Base-by-base conservation (phyloP, 2,113 vertebrate species). In the Urocolius indicus region DNA sequence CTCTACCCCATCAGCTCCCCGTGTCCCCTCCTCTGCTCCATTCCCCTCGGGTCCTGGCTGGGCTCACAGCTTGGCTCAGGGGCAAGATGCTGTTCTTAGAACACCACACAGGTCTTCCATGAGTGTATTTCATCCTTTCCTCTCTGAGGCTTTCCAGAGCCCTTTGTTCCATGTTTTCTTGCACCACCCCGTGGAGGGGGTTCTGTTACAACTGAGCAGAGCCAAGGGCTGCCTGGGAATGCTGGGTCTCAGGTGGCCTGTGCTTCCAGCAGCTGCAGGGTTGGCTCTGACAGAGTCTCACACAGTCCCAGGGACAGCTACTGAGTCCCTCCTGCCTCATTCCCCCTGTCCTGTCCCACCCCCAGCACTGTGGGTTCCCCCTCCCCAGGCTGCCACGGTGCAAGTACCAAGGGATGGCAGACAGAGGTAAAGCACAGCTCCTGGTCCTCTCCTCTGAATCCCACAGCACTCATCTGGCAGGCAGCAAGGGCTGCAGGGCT, bases 1-100 rank as follows among this genome's bases (percentile, higher is more conserved):
- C 71, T 58, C 66, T 48, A 51, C 38, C 26, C 71, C 1, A 0
- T 46, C 43, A 59, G 72, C 15, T 36, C 61, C 43, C 29, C 24
- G 6, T 71, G 0, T 75, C 74, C 63, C 34, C 18, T 89, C 23
- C 76, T 85, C 46, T n/a, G 36, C 81, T 78, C 38, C 0, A 0
- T 38, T 54, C 6, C 1, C 10, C 17, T 80, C 22, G 23, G 26
- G 22, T 73, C 55, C 87, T 94, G 67, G 52, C 84, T 67, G 0
- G 0, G n/a, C 66, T 76, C 32, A 0, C 5, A 22, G 69, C 54
- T 71, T 4, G 4, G 24, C 55, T 78, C 23, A 11, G 52, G 36
- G 72, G 51, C 67, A 82, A 80, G 55, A 10, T 55, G 78, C 48
- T 69, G 59, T 8, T 23, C 66, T 88, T 86, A 74, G 67, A 87